phyloP scores from a whole-genome alignment of 1,140 invertebrate species.

The Nephila pilipes region DNA sequence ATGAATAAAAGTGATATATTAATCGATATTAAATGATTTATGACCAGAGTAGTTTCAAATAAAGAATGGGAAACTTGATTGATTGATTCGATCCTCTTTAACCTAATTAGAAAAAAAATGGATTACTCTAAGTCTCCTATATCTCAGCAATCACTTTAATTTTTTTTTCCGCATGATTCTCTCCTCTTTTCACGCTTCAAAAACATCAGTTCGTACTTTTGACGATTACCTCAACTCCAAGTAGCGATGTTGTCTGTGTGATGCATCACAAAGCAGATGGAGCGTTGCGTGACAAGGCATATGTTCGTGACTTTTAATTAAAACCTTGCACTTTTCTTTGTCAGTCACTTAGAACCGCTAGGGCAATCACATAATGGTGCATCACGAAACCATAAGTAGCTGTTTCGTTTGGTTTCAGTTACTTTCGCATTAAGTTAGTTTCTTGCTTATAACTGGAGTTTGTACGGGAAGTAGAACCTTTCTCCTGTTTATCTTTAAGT shows the following conservation, averaged over 20 bases:
- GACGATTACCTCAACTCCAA: background rate
- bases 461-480: background rate
- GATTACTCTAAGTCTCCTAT: background rate
- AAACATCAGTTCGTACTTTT: slow-evolving; percentile 60
- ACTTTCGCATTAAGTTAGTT: background rate
- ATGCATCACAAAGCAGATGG: slow-evolving; percentile 31
- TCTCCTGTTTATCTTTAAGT: too few relatives aligned
- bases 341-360: slow-evolving; percentile 16
- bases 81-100: background rate
- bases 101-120: background rate
- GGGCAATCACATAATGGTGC: background rate
- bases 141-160: slow-evolving; percentile 7
- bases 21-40: background rate
- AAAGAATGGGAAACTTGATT: background rate
- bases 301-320: slow-evolving; percentile 67
- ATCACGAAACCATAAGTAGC: background rate
- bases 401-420: background rate
- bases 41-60: background rate
- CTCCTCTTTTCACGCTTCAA: slow-evolving; percentile 1
- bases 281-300: slow-evolving; percentile 35
- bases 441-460: background rate
- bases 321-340: slow-evolving; percentile 52
- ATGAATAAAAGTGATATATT: background rate
- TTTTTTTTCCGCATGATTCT: slow-evolving; percentile 5
- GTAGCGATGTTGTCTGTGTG: background rate